Base-by-base conservation (phyloP, 2,797 vertebrate genomes). In the Intellagama lesueurii region DNA sequence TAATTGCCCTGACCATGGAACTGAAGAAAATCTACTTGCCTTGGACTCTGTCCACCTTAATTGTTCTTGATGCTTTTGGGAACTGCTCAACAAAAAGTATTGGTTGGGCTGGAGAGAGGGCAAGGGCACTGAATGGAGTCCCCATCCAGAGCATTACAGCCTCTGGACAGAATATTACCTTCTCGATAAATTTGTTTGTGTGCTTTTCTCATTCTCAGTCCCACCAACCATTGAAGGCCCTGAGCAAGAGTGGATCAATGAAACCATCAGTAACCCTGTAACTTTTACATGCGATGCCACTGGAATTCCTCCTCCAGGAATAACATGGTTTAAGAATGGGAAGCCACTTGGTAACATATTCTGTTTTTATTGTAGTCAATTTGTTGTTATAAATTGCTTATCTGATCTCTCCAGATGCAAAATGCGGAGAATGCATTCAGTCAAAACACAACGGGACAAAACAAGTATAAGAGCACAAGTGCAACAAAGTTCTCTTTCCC, bases 251-350 rank as follows among this genome's bases (percentile, higher is more conserved):
- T 93, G 69, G n/a, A 91, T 98, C 79, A 96, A 97, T 86, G 98
- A 98, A 96, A 98, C 97, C 7, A 92, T 99, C 91, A 97, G 96
- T 95, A 99, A 98, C 94, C 98, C 98, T 30, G 97, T 99, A 85
- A 98, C 96, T 6, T 97, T 99, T 73, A 94, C 97, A 2, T 99
- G 99, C 88, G 99, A 99, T 90, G 98, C 98, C 82, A 94, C 97
- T 81, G 99, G 99, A 75, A 98, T 99, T 94, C 99, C 99, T 64
- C 97, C 98, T 75, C 99, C 99, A 32, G 96, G 93, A 0, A 96
- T 99, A 76, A 93, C 93, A 9, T 99, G 99, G 99, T 84, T 98
- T 64, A 99, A 98, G 95, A 98, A 98, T 88, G 98, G 98, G 90
- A 97, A 95, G 89, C 95, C 96, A 12, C 98, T 99, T 89, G 98